Percentiles rank a stretch among this genome's conserved stretches.
Evolutionary conservation across 2,797 vertebrate species (phyloP).

Genomic region (Allobates femoralis): DNA sequence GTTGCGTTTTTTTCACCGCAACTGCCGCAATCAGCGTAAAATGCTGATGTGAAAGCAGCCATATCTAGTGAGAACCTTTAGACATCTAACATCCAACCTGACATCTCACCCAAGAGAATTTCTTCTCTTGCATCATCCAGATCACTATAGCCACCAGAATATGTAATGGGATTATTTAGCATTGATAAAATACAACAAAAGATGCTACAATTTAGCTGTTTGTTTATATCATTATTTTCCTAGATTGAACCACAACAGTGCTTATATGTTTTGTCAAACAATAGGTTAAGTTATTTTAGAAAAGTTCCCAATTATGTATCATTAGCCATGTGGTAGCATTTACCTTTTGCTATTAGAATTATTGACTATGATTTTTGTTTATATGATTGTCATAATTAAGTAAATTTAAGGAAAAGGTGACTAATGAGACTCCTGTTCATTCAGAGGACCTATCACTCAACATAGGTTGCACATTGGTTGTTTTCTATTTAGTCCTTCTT

Average conservation of each 20-base stretch:
- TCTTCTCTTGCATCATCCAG: too few species aligned
- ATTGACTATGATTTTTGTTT: background rate
- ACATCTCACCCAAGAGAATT: too few species aligned
- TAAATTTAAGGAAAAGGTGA: background rate
- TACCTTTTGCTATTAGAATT: background rate
- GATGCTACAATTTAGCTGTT: background rate
- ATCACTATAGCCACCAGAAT: background rate
- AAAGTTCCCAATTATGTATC: constrained; percentile 40
- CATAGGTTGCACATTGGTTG: background rate
- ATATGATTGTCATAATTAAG: background rate
- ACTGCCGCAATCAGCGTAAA: too few species aligned
- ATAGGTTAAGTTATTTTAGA: constrained; percentile 1
- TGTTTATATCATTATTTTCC: background rate
- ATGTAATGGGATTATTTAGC: background rate
- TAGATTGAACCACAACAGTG: background rate
- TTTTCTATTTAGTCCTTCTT: background rate
- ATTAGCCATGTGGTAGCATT: constrained; percentile 57
- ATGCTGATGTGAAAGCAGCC: too few species aligned
- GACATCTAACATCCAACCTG: too few species aligned
- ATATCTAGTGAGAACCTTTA: too few species aligned
- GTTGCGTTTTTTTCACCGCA: too few species aligned
- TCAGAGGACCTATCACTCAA: background rate
- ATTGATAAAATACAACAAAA: background rate
- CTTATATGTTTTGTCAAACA: background rate
- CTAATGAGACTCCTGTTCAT: background rate